Evolutionary conservation across 1,140 invertebrate genomes (phyloP), one percentile per base, ranked within the genome.

Genomic region (Grapholita molesta): DNA sequence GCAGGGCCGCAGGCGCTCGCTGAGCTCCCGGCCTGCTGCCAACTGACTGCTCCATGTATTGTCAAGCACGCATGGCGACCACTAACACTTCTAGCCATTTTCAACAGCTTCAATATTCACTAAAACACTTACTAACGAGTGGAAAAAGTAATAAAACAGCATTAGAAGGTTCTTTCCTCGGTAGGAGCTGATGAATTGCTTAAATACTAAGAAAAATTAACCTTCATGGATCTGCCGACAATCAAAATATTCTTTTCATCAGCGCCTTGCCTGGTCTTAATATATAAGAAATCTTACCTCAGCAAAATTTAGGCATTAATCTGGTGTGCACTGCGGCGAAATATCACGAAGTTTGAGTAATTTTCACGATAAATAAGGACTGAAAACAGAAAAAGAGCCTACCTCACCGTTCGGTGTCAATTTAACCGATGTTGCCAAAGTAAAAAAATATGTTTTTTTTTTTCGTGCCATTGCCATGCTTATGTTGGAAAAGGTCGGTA

Each of bases 311-410:
- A 91, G 85, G 89, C 89, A 91, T 91, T 76, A 91, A 91, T 89
- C 70, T 83, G 69, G 73, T 71, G 83, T 91, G 85, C 78, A 79
- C 70, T 82, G 73, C 73, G 80, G 83, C 84, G 70, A 85, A 89
- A 81, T 74, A 83, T 82, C 79, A 80, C 76, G 75, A 89, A 88
- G 86, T 75, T 82, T 76, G 77, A 78, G 74, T 83, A 88, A 87
- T 89, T 88, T 89, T 90, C 83, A 91, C 85, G 79, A 89, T 88
- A 91, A 91, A 90, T 89, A 88, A 76, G 86, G 73, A 84, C 83
- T 90, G 86, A 92, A 92, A 92, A 92, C 91, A 92, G 91, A 92
- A 91, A 92, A 90, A 90, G 82, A 86, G 84, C 84, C 88, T 91
- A 90, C 89, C 88, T 90, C 88, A 90, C 87, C 85, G 84, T 88